These are phyloP conservation scores for Pheucticus melanocephalus DNA, from an alignment of 2,113 vertebrate species.

Conservation along the genomic window DNA sequence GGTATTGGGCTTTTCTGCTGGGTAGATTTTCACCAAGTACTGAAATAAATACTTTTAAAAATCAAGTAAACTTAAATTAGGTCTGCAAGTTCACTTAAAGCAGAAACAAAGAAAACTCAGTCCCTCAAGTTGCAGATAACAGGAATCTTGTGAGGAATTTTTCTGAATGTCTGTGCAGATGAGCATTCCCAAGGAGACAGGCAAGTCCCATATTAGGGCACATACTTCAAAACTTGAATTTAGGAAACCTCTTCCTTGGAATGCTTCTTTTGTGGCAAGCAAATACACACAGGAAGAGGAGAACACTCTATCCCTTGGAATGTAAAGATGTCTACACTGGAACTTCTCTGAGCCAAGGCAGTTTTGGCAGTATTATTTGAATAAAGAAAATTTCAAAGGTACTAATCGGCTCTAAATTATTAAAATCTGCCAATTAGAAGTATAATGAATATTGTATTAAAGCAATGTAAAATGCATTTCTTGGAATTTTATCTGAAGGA, in stretches of 20 bases:
- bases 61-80: background rate
- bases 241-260: background rate
- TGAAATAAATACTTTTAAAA: background rate
- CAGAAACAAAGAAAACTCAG: background rate
- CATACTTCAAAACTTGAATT: background rate
- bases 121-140: background rate
- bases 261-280: background rate
- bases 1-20: background rate
- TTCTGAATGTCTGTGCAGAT: background rate
- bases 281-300: background rate
- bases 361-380: background rate
- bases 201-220: background rate
- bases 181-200: background rate
- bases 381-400: background rate
- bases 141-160: background rate
- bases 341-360: background rate
- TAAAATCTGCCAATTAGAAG: background rate
- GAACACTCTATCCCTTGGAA: background rate
- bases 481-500: conserved; percentile 22
- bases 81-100: background rate
- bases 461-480: background rate
- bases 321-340: background rate
- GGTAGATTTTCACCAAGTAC: background rate
- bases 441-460: background rate
- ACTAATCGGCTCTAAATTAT: background rate